Evolutionary conservation across 2,113 vertebrate species (phyloP), one percentile per base, ranked within the genome.

Genomic region (Bombycilla garrulus): DNA sequence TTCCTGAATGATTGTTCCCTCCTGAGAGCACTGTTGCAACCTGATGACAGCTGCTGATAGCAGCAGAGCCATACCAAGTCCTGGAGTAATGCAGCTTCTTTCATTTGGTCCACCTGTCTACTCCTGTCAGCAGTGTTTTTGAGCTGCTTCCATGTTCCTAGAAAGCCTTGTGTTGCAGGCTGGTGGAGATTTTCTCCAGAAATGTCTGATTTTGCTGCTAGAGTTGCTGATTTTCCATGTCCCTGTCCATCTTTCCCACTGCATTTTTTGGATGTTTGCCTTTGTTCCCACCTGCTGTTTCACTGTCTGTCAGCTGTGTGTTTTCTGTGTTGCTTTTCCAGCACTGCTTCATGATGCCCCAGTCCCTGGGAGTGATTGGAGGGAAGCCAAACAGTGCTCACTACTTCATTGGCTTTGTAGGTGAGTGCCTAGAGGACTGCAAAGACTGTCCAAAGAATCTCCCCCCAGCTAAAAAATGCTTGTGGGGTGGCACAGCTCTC

Each of bases 361-460:
- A 99, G 97, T 99, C 99, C 56, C 97, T 99, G 94, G 99, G 99
- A 54, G 99, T 99, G 76, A 99, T 99, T 29, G 99, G 99, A 91
- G 99, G 99, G 72, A 99, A 99, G 96, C 99, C 99, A 81, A 99
- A 99, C 98, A 99, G 99, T 73, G 99, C 99, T 88, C 99, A 99
- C 97, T 99, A 99, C 98, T 99, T 99, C 98, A 99, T 99, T 76
- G 99, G 99, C 96, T 99, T 98, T 70, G 98, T 99, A 36, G 99
- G 99, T 99, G 98, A 97, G 98, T 98, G 88, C 89, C 58, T 70
- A 81, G 56, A 40, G 40, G 47, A 25, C 79, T 82, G 66, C 54
- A 81, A 10, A 78, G 47, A 31, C 87, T 78, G 73, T 28, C 64
- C 73, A 85, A 38, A 73, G 50, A 57, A 28, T 56, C n/a, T 81